Base-by-base conservation (phyloP, 2,113 vertebrate genomes). In the Prolemur simus region DNA sequence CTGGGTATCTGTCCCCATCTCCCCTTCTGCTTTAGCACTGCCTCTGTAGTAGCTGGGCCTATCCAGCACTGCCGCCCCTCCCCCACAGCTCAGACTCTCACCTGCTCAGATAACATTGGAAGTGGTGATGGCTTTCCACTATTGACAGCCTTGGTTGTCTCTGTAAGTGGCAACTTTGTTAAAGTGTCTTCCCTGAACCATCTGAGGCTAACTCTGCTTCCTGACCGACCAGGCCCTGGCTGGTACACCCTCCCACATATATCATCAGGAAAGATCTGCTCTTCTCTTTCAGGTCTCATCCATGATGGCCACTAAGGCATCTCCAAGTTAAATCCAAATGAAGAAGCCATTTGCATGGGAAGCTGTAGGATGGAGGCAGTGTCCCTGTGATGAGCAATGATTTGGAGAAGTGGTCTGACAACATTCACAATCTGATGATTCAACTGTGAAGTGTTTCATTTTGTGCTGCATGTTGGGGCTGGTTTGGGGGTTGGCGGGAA, bases 221-320 rank as follows among this genome's bases (percentile, higher is more conserved):
- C 37, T 34, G 25, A 34, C 1, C 9, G 25, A 34, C 1, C 9
- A 20, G n/a, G 15, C 9, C 32, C 29, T 71, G 87, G 47, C 39
- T 71, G 34, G 8, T 9, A 7, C 3, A 97, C 96, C 97, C 93
- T 86, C 94, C 96, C 17, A 54, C 83, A 87, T 98, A 96, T 96
- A 95, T 81, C 78, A 95, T 81, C 92, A 96, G 86, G 94, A 88
- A 97, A 98, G 23, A 76, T 82, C 66, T 94, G 87, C 88, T 97
- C 97, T 98, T 89, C 92, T 87, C 93, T 93, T 96, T 86, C 87
- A 81, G 85, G 83, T 88, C 87, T 94, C 45, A 93, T 95, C 97
- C n/a, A 18, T 85, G 91, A 83, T 20, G 93, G 94, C 68, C 23
- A 58, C 88, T 63, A 96, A 94, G 90, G 97, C 84, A 96, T 95